Percentiles rank a stretch among this genome's conserved stretches.
Evolutionary conservation across 2,888 invertebrate genomes (phyloP).

Genomic region (Drosophila parthenogenetica): DNA sequence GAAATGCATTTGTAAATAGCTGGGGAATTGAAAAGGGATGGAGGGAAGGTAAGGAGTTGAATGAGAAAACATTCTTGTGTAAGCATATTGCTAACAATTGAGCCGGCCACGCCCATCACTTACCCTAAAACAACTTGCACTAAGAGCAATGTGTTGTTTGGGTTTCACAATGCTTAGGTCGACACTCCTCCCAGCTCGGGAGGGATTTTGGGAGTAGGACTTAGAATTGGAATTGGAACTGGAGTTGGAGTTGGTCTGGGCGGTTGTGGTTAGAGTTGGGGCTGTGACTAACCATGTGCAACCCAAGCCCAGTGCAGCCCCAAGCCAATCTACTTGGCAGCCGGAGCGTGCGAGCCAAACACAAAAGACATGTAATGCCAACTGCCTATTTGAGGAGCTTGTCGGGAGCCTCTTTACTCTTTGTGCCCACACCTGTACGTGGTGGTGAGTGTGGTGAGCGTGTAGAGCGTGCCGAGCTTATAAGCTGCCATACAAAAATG

Average conservation of each 20-base stretch:
- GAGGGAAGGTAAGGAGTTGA: not conserved
- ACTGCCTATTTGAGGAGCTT: constrained; percentile 65
- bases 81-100: constrained; percentile 60
- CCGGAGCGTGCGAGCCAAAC: constrained; percentile 51
- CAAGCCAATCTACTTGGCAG: constrained; percentile 64
- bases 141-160: constrained; percentile 78
- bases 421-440: constrained; percentile 65
- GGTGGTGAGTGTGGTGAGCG: constrained; percentile 43
- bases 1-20: constrained; percentile 55
- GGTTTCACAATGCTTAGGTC: constrained; percentile 29
- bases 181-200: constrained; percentile 4
- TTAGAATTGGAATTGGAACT: not conserved
- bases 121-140: constrained; percentile 73
- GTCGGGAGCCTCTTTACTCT: not conserved
- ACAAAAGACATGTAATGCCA: constrained; percentile 77
- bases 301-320: constrained; percentile 21
- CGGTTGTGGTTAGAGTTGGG: constrained; percentile 15
- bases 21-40: constrained; percentile 1
- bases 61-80: constrained; percentile 54
- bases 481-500: constrained; percentile 22
- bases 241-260: constrained; percentile 5
- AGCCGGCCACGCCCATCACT: constrained; percentile 70
- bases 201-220: not conserved
- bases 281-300: constrained; percentile 42
- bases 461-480: constrained; percentile 45